phyloP scores from a whole-genome alignment of 2,113 vertebrate genomes.

The Paracanthobrama guichenoti region DNA sequence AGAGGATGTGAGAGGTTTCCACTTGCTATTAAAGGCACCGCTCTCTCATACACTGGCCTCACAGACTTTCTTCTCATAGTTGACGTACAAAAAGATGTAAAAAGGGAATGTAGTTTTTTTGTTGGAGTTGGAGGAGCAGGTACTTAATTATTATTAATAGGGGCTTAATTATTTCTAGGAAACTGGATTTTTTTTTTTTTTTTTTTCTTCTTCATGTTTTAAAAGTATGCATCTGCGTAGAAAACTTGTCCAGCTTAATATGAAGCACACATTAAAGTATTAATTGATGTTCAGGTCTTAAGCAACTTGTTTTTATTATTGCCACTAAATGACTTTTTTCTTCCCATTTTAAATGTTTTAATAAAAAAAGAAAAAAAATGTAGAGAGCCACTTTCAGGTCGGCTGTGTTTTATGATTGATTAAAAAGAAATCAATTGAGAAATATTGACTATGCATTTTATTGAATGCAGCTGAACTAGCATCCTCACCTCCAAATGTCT shows the following conservation, averaged over 20 bases:
- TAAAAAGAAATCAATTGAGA: background rate
- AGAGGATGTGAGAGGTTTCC: conserved; percentile 67
- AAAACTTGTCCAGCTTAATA: background rate
- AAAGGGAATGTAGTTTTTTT: background rate
- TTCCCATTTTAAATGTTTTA: background rate
- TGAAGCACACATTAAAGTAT: conserved; percentile 14
- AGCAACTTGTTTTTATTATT: background rate
- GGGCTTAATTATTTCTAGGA: conserved; percentile 12
- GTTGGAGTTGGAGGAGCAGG: background rate
- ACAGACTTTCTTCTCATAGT: background rate
- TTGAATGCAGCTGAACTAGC: background rate
- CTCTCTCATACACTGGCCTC: background rate
- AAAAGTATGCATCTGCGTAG: conserved; percentile 32
- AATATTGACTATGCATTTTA: background rate
- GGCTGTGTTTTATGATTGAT: background rate
- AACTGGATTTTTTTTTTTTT: conserved; percentile 5
- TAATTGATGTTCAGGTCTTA: conserved; percentile 5
- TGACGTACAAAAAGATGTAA: conserved; percentile 10
- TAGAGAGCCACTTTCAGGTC: background rate
- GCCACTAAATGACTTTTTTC: background rate
- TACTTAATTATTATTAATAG: no score
- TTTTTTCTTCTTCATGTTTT: background rate
- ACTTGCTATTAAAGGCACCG: background rate
- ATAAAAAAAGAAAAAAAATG: background rate
- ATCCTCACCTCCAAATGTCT: background rate